A percentile compares a stretch with the other conserved stretches of the same genome.
Conservation (phyloP, 1,140 invertebrate genomes). For the Anastatus disparis region DNA sequence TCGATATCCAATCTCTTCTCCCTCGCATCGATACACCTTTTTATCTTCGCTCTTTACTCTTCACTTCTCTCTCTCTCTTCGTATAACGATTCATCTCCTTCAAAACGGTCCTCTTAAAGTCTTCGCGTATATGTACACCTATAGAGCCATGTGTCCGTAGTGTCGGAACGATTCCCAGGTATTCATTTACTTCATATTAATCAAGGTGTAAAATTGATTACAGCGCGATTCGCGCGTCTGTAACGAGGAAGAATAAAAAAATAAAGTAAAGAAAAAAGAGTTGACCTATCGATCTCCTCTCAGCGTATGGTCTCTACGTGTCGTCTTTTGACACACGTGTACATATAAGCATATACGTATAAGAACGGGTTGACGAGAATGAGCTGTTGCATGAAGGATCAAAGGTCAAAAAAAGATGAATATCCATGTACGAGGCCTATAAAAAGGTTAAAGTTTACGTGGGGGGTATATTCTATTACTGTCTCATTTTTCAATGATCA, state of each 20-base stretch:
- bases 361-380: background rate
- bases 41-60: background rate
- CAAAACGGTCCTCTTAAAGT: no score
- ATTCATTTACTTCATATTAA: conserved; percentile 65
- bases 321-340: no score
- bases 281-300: conserved; percentile 28
- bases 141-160: conserved; percentile 43
- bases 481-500: conserved; percentile 23
- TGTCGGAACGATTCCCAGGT: conserved; percentile 55
- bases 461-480: conserved; percentile 10
- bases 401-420: no score
- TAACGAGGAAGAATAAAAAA: conserved; percentile 29
- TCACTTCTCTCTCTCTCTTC: background rate
- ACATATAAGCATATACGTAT: no score
- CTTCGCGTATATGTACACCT: no score
- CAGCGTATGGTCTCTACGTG: no score
- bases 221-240: conserved; percentile 37
- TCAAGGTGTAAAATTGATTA: conserved; percentile 64
- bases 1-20: conserved; percentile 13
- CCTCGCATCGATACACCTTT: conserved; percentile 25
- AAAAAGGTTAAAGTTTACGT: background rate
- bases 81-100: no score
- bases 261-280: no score
- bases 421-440: no score
- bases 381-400: background rate